These are phyloP conservation scores for Protobothrops mucrosquamatus DNA, from an alignment of 2,113 vertebrate genomes.

Conservation along the genomic window DNA sequence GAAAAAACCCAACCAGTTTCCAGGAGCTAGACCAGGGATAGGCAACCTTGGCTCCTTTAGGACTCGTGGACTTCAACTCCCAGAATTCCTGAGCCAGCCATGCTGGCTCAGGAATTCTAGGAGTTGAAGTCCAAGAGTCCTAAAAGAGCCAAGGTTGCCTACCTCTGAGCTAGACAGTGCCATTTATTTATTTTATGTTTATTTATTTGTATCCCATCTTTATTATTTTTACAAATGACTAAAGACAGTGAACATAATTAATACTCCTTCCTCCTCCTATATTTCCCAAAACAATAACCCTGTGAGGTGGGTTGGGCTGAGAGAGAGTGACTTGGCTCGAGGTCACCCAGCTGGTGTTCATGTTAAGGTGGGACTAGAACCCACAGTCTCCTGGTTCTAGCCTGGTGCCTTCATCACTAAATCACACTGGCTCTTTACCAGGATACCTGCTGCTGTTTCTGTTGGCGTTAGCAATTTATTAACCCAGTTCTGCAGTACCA, in stretches of 20 bases:
- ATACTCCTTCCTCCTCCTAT: neutral
- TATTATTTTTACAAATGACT: neutral
- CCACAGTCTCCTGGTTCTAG: neutral
- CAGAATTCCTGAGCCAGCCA: too few relatives aligned
- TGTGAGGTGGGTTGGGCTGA: neutral
- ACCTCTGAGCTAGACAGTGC: neutral
- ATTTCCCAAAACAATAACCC: neutral
- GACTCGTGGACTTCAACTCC: too few relatives aligned
- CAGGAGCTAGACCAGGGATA: neutral
- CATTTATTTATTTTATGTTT: neutral
- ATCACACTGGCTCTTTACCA: neutral
- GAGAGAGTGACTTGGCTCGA: neutral
- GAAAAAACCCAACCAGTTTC: neutral
- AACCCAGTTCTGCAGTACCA: neutral
- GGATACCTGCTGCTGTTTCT: neutral
- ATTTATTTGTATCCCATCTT: neutral
- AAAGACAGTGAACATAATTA: neutral
- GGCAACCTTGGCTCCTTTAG: too few relatives aligned
- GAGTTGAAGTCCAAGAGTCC: too few relatives aligned
- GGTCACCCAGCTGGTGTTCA: neutral
- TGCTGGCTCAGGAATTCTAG: too few relatives aligned
- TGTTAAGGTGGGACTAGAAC: neutral
- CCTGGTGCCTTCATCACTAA: neutral
- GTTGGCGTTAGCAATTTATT: neutral
- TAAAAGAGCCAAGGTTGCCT: too few relatives aligned